Evolutionary conservation across 2,113 vertebrate species (phyloP).

Genomic region (Pelvicachromis taeniatus): DNA sequence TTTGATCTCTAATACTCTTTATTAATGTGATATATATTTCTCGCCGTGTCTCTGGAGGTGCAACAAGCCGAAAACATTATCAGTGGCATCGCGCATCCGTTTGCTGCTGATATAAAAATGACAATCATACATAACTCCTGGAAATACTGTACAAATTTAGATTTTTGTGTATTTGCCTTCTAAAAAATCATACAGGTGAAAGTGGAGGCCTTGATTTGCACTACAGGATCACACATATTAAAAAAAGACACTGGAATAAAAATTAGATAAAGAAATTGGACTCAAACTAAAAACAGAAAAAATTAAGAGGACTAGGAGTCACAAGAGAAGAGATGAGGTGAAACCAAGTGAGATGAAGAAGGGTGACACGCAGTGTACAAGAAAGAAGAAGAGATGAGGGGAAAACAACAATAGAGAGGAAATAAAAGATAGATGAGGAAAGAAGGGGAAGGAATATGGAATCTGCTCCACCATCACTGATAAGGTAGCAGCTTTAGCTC

Average conservation of each 20-base stretch:
- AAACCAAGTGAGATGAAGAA: not conserved
- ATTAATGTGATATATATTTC: not conserved
- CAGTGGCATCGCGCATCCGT: not conserved
- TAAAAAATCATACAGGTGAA: not conserved
- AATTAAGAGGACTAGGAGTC: not conserved
- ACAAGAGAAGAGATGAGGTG: not conserved
- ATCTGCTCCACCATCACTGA: not conserved
- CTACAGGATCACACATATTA: not conserved
- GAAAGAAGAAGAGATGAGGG: not conserved
- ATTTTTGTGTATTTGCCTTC: not conserved
- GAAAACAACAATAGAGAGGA: not conserved
- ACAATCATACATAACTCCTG: not conserved
- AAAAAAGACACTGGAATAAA: fast-evolving
- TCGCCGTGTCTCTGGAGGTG: not conserved
- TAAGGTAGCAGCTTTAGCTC: not conserved
- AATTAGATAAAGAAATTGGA: not conserved
- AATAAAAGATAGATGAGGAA: not conserved
- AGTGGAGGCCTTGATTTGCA: not conserved
- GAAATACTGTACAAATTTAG: not conserved
- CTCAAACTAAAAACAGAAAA: not conserved
- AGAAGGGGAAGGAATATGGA: not conserved
- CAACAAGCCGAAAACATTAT: not conserved
- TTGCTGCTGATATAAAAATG: not conserved
- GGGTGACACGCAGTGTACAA: not conserved
- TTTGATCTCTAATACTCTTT: not conserved